Evolutionary conservation across 2,888 invertebrate genomes (phyloP).

Genomic region (Chirona hameri): DNA sequence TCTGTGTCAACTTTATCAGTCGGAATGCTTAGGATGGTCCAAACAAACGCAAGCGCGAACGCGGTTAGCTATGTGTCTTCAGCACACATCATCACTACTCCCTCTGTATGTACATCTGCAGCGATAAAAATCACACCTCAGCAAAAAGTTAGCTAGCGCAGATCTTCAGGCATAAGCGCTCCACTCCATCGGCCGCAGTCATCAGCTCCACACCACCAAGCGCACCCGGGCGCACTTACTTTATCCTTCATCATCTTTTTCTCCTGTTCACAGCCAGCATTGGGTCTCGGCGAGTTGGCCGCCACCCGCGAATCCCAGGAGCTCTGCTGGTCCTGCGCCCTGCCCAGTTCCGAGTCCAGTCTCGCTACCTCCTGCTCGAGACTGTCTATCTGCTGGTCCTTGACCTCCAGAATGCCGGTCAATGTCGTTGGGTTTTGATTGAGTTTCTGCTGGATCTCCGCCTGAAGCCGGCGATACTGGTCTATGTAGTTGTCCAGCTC

Average conservation of each 20-base stretch:
- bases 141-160: no score
- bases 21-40: no score
- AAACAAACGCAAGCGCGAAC: no score
- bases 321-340: neutral
- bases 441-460: neutral
- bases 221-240: neutral
- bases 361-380: neutral
- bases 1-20: no score
- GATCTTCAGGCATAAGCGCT: no score
- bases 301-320: neutral
- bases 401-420: slow-evolving; percentile 3
- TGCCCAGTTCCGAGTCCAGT: neutral
- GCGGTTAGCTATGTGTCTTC: no score
- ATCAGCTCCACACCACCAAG: no score
- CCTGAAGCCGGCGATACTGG: neutral
- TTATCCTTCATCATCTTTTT: neutral
- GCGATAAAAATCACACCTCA: no score
- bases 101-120: no score
- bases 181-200: no score
- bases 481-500: slow-evolving; percentile 23
- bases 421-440: neutral
- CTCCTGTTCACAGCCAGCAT: neutral
- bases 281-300: neutral
- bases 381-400: neutral
- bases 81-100: no score